Conservation (phyloP, 2,797 vertebrate genomes). For the Ispidina lecontei region DNA sequence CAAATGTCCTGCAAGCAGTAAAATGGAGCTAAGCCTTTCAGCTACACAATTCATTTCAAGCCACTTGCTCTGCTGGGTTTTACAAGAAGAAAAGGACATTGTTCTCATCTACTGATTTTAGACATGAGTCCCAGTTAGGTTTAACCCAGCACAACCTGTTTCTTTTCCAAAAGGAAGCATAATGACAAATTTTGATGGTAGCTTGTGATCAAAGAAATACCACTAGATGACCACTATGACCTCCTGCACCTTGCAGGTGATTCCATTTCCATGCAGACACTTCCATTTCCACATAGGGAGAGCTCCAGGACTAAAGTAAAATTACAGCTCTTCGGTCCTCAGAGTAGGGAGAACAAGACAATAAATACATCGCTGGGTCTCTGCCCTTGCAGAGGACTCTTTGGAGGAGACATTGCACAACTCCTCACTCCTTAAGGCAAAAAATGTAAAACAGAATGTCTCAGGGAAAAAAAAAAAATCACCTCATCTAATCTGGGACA, state of each 20-base stretch:
- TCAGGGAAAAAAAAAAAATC: background rate
- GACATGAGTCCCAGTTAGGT: background rate
- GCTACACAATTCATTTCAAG: background rate
- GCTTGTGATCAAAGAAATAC: background rate
- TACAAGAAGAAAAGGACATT: accelerated
- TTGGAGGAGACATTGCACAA: background rate
- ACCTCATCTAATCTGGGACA: background rate
- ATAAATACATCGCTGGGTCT: background rate
- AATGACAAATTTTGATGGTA: background rate
- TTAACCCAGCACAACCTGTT: background rate
- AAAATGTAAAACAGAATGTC: background rate
- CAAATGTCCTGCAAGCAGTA: background rate
- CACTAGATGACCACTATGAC: background rate
- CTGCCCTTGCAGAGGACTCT: background rate
- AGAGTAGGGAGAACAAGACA: background rate
- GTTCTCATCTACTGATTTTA: background rate
- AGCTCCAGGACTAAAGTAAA: background rate
- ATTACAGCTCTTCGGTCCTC: background rate
- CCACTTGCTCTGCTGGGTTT: background rate
- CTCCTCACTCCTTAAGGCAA: background rate
- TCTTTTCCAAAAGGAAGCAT: background rate
- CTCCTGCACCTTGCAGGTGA: accelerated
- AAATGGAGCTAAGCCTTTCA: background rate
- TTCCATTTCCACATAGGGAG: background rate
- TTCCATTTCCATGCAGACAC: background rate